Conservation (phyloP, 2,888 invertebrate species). For the Agrilus mali region DNA sequence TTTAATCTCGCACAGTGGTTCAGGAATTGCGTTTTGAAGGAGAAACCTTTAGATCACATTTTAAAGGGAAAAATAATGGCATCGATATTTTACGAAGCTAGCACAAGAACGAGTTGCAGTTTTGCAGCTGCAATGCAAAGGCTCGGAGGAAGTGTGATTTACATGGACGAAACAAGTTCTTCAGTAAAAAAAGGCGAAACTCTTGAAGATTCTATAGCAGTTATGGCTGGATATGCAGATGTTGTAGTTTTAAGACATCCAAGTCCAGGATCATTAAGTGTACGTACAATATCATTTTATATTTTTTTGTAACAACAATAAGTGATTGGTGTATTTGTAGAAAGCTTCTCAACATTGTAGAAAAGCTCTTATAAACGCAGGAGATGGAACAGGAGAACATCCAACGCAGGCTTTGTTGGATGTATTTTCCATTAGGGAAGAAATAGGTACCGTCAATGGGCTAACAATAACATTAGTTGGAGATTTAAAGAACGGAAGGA, state of each 20-base stretch:
- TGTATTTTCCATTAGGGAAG: slow-evolving; percentile 95
- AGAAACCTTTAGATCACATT: slow-evolving; percentile 72
- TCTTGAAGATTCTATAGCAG: slow-evolving; percentile 73
- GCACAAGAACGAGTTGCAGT: slow-evolving; percentile 91
- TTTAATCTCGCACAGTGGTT: slow-evolving; percentile 89
- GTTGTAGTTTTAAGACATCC: slow-evolving; percentile 92
- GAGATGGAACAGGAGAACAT: slow-evolving; percentile 94
- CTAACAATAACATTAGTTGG: slow-evolving; percentile 97
- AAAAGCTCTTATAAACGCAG: slow-evolving; percentile 94
- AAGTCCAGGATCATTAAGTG: slow-evolving; percentile 58
- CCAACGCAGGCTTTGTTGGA: slow-evolving; percentile 97
- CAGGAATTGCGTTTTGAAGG: slow-evolving; percentile 70
- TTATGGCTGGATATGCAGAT: slow-evolving; percentile 89
- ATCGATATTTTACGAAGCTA: slow-evolving; percentile 94
- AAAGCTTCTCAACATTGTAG: slow-evolving; percentile 69
- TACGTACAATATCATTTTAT: not conserved
- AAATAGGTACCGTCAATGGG: slow-evolving; percentile 97
- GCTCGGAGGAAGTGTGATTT: slow-evolving; percentile 84
- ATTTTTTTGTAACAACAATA: not conserved
- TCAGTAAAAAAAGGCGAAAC: slow-evolving; percentile 96
- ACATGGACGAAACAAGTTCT: slow-evolving; percentile 80
- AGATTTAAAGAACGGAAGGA: slow-evolving; percentile 93
- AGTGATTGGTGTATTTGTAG: slow-evolving; percentile 35
- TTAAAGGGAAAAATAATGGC: slow-evolving; percentile 90
- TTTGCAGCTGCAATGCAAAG: slow-evolving; percentile 96